Conservation (phyloP, 2,113 vertebrate genomes). For the Morone saxatilis region DNA sequence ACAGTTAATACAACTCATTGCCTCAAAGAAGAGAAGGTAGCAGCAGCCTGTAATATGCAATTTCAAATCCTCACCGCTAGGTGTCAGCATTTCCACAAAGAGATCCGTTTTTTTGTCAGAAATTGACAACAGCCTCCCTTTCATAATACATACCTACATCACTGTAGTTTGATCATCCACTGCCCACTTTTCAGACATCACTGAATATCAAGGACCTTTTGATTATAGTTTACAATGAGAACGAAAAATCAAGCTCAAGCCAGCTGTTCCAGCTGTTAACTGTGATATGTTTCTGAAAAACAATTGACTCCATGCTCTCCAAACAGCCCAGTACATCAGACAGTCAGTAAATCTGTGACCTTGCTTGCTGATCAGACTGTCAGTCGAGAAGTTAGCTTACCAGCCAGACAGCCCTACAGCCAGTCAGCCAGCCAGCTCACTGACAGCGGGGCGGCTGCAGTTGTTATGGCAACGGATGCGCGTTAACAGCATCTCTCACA, state of each 20-base stretch:
- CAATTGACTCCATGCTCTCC: neutral
- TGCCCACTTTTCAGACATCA: neutral
- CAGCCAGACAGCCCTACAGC: slow-evolving; percentile 19
- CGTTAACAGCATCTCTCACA: slow-evolving; percentile 50
- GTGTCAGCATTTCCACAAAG: slow-evolving; percentile 35
- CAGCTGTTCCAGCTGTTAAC: neutral
- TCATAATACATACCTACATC: neutral
- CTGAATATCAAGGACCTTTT: neutral
- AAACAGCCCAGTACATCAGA: neutral
- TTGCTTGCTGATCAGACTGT: neutral
- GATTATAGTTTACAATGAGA: too few relatives aligned
- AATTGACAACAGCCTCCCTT: neutral
- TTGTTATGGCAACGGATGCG: slow-evolving; percentile 75
- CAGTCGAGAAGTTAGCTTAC: slow-evolving; percentile 18
- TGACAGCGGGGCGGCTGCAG: slow-evolving; percentile 44
- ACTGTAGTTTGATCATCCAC: neutral
- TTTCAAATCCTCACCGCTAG: slow-evolving; percentile 25
- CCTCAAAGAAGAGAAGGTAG: neutral
- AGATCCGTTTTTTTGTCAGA: neutral
- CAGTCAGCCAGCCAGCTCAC: slow-evolving; percentile 19
- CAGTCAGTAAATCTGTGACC: slow-evolving; percentile 9
- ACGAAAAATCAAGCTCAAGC: too few relatives aligned
- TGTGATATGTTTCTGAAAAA: neutral
- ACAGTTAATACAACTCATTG: neutral
- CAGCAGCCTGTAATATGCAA: neutral